Conservation (phyloP, 2,888 invertebrate genomes). For the Epistrophe grossulariae region DNA sequence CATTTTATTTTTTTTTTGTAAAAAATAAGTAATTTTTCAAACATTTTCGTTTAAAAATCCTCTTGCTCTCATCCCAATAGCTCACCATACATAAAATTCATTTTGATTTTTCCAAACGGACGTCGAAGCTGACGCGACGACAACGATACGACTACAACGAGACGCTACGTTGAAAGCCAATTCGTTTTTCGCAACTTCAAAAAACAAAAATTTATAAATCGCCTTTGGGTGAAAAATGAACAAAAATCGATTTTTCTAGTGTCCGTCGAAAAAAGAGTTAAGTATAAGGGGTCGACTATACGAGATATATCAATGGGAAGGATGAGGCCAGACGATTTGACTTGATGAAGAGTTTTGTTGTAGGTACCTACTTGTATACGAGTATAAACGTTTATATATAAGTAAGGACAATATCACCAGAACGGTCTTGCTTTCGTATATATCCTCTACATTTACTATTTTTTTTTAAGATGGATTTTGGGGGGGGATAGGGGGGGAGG, state of each 20-base stretch:
- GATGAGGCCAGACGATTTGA: constrained; percentile 66
- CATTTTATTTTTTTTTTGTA: neutral
- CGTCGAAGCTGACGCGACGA: neutral
- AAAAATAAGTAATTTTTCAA: constrained; percentile 21
- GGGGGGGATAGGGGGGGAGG: neutral
- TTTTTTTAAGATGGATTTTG: neutral
- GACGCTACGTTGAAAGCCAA: constrained; percentile 19
- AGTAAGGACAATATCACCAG: neutral
- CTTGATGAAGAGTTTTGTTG: constrained; percentile 23
- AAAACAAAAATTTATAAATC: constrained; percentile 51
- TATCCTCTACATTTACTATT: neutral
- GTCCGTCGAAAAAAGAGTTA: constrained; percentile 55
- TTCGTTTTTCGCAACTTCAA: constrained; percentile 41
- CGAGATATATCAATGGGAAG: constrained; percentile 6
- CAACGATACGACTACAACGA: neutral
- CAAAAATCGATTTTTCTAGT: constrained; percentile 68
- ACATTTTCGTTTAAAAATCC: constrained; percentile 15
- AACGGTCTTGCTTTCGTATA: constrained; percentile 13
- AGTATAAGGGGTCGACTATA: constrained; percentile 7
- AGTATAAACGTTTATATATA: neutral
- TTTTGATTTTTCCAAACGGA: constrained; percentile 20
- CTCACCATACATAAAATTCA: constrained; percentile 25
- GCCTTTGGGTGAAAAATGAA: constrained; percentile 57
- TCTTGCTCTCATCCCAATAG: constrained; percentile 20
- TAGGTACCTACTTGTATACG: constrained; percentile 1